Conservation (phyloP, 2,113 vertebrate genomes). For the Apistogramma diplotaenia region DNA sequence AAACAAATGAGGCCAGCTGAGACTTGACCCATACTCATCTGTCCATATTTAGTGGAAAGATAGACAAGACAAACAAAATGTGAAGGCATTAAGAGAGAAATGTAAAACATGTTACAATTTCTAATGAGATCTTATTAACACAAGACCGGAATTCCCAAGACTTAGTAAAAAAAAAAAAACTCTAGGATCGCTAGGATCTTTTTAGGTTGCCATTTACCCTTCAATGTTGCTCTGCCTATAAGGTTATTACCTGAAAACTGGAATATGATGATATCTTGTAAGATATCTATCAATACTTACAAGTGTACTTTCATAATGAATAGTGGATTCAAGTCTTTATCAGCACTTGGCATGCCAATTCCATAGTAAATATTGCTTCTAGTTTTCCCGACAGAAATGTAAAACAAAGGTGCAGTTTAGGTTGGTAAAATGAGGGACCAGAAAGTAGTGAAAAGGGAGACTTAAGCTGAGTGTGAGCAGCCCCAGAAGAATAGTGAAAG, state of each 20-base stretch:
- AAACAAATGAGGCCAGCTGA: constrained; percentile 36
- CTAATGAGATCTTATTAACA: not conserved
- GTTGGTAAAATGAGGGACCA: not conserved
- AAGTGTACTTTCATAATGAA: not conserved
- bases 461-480: not conserved
- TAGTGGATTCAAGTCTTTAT: not conserved
- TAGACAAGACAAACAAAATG: not conserved
- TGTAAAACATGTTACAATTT: not conserved
- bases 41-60: constrained; percentile 19
- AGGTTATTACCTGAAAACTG: not conserved
- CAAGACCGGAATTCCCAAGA: not conserved
- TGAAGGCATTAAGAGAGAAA: not conserved
- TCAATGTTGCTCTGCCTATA: not conserved
- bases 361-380: too few species aligned
- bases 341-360: too few species aligned
- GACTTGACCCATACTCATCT: constrained; percentile 21
- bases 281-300: not conserved
- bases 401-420: not conserved
- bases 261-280: not conserved
- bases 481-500: not conserved
- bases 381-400: not conserved
- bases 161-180: too few species aligned
- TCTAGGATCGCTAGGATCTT: too few species aligned
- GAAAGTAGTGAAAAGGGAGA: not conserved
- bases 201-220: not conserved